Base-by-base conservation (phyloP, 1,140 invertebrate species). In the Ctenoplectra terminalis region DNA sequence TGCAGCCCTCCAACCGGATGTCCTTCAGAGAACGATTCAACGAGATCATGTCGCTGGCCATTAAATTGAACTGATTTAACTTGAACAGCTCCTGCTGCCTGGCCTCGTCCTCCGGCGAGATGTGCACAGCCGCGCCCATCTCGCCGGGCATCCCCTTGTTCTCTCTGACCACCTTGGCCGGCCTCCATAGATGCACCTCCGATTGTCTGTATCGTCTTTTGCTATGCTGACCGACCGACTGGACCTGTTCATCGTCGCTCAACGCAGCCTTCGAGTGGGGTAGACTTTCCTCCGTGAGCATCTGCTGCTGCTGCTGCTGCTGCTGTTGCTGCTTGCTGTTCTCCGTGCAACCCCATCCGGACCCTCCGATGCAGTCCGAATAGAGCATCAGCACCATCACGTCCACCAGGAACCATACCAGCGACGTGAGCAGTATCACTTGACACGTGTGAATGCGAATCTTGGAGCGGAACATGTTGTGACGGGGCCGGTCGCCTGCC, bases 1-100 rank as follows among this genome's bases (percentile, higher is more conserved):
- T 97, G 91, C 97, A 98, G 40, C 97, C 96, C 64, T 97, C 96
- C 91, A 99, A 96, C 90, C 99, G 94, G 73, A 99, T 98, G 95
- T 99, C 99, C 29, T 97, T 96, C 23, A 99, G 94, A 11, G 98
- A 98, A 89, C 99, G 95, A 94, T 99, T 99, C 50, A 99, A 93
- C 50, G 98, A 98, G 87, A 99, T 99, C 95, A 98, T 97, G 94
- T 99, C 99, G 93, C 98, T 99, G 63, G 99, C 99, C 91, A 99
- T 94, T 82, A 99, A 94, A 94, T 99, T 99, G 94, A 99, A 99
- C 94, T 99, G 98, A 95, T 99, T 99, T 83, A 98, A 95, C 93
- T 99, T 99, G 93, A 99, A 99, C 91, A 98, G 98, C 88, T 99
- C 98, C 94, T 99, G 97, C 95, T 98, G 98, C 46, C 98, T 93